Evolutionary conservation across 1,140 invertebrate species (phyloP), one percentile per base, ranked within the genome.

Genomic region (Hetaerina americana): DNA sequence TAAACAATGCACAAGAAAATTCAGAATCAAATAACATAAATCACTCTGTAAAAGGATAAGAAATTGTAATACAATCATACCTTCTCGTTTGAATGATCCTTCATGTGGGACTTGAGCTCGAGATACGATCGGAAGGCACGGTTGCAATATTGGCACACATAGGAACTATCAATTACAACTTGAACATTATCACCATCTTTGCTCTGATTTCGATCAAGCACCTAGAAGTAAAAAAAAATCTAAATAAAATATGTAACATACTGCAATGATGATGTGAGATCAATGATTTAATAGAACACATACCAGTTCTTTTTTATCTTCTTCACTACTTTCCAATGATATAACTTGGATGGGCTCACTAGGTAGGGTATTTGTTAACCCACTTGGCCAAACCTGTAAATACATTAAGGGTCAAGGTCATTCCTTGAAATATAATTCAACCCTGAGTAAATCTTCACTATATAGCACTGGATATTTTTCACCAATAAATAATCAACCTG

Each of bases 91-190:
- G 83, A 83, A 77, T 87, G 85, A 40, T 75, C 72, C 29, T 82
- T 82, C 79, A 84, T 81, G 76, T 87, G 85, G 15, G 83, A 80
- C 76, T 85, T 85, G 0, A 86, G 78, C 74, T 83, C 80, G 72
- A 81, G 82, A 75, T 86, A 86, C 24, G 81, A 80, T 66, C 80
- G 78, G 73, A 85, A 85, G 66, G 78, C 79, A 67, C 71, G 72
- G 8, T 76, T 71, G 79, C 85, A 87, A 75, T 83, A 86, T 72
- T 85, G 84, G 75, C 85, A 87, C n/a, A 82, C 77, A 77, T 84
- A 86, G 0, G 83, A 81, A 73, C 82, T 83, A 75, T 86, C 84
- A 27, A 84, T 77, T 27, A 83, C 40, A 57, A 57, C 40, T 57
- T 57, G 40, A n/a, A 57, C 40, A 57, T 57, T 57, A 57, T 57